Conservation (phyloP, 2,113 vertebrate species). For the Macaca fascicularis region T2T-MFA8v1.1 NC_088376.1:75250501-75251000, state of each 20-base stretch:
- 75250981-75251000: background rate
- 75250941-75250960: background rate
- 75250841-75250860: conserved; percentile 21
- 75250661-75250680: background rate
- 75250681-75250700: background rate
- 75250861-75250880: background rate
- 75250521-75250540: background rate
- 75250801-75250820: background rate
- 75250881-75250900: background rate
- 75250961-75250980: background rate
- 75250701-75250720: background rate
- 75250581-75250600: background rate
- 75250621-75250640: background rate
- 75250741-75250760: background rate
- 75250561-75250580: background rate
- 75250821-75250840: background rate
- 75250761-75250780: background rate
- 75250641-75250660: background rate
- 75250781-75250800: background rate
- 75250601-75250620: background rate
- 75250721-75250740: background rate
- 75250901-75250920: background rate
- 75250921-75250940: background rate
- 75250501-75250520: background rate
- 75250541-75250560: background rate